Base-by-base conservation (phyloP, 1,140 invertebrate genomes). In the Drosophila lowei region DNA sequence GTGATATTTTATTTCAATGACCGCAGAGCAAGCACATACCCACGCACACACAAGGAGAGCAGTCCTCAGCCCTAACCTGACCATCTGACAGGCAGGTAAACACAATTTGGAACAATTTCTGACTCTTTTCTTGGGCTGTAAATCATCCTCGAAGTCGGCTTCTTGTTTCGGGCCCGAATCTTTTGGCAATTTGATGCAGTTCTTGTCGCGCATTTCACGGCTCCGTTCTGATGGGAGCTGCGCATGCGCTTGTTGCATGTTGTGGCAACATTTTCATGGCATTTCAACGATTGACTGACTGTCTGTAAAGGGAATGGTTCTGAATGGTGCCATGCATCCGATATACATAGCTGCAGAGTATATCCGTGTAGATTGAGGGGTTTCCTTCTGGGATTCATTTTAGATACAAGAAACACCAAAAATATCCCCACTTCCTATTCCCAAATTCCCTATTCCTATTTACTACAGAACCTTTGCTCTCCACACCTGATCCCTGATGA, bases 1-100 rank as follows among this genome's bases (percentile, higher is more conserved):
- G 89, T 90, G 89, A 90, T 74, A 90, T 88, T 90, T 90, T 89
- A 90, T 81, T 66, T 85, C 72, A 88, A 90, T 83, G 78, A 90
- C 88, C 88, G 88, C 88, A 88, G 79, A 38, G 11, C 34, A 3
- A 13, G 34, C 34, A 38, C 34, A 38, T 13, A 38, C 34, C 63
- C 68, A 65, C 18, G 25, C 25, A 70, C 3, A 18, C 25, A 60
- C 47, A 72, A 72, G 63, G 58, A 15, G 9, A 21, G n/a, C 62
- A 53, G 44, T 34, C 58, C 46, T 11, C 7, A 30, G 30, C 4
- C 9, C 34, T 48, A 23, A 44, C 28, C 38, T 30, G 48, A 88
- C 78, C 38, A 13, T 15, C 38, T 63, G 77, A 88, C 83, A 83
- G 74, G 74, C 75, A 86, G 34, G 34, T 38, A 38, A 11, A 13